Percentiles rank a stretch among this genome's conserved stretches.
Evolutionary conservation across 2,797 vertebrate species (phyloP).

Genomic region (Fringilla coelebs): DNA sequence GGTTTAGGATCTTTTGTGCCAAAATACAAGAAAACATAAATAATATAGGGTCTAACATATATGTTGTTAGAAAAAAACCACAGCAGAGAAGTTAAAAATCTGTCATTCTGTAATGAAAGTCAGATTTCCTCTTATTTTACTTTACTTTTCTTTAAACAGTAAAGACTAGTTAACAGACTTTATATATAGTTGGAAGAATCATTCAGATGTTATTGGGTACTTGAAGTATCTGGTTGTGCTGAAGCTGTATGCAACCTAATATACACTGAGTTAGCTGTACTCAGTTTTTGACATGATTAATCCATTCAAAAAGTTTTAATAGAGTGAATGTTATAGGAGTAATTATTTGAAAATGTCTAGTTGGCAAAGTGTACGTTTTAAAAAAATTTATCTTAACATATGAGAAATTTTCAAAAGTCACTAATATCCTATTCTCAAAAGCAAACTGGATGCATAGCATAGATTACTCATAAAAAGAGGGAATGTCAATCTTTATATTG

Average conservation of each 20-base stretch:
- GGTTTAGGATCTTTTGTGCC: background rate
- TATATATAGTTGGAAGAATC: background rate
- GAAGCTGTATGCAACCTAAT: background rate
- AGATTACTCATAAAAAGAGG: background rate
- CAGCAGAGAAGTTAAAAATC: background rate
- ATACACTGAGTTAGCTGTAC: background rate
- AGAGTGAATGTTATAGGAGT: background rate
- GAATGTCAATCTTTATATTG: background rate
- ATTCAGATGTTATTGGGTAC: background rate
- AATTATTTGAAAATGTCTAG: background rate
- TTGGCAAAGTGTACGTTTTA: background rate
- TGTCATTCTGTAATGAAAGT: background rate
- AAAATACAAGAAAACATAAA: background rate
- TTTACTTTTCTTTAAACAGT: background rate
- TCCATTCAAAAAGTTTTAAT: background rate
- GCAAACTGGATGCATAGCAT: background rate
- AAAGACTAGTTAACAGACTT: background rate
- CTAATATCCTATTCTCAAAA: background rate
- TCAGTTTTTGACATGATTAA: background rate
- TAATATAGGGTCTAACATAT: rapidly evolving
- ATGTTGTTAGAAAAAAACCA: background rate
- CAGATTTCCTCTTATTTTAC: background rate
- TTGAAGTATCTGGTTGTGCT: background rate
- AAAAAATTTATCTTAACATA: background rate
- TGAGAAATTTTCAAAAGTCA: background rate